A percentile compares a stretch with the other conserved stretches of the same genome.
These are phyloP conservation scores for Timandra comae DNA, from an alignment of 2,888 invertebrate genomes.

Conservation along the genomic window DNA sequence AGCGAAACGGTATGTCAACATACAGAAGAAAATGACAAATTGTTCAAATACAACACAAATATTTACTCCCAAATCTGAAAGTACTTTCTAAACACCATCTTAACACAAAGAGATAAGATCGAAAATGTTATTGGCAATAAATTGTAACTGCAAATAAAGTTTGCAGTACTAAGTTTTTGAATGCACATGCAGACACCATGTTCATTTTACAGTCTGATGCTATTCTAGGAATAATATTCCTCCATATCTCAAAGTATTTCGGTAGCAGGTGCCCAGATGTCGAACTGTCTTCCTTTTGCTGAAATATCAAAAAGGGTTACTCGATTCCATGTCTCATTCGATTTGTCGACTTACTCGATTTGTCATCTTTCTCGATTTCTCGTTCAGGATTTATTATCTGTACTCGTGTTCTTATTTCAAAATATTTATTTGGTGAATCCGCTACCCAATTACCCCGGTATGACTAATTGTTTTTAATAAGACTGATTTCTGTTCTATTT, in stretches of 20 bases:
- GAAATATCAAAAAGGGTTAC: slow-evolving; percentile 18
- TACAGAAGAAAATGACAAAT: slow-evolving; percentile 65
- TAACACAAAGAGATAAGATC: slow-evolving; percentile 22
- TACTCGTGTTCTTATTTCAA: slow-evolving; percentile 16
- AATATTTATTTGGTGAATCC: slow-evolving; percentile 44
- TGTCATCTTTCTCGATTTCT: slow-evolving; percentile 53
- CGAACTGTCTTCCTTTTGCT: slow-evolving; percentile 49
- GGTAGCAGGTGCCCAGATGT: slow-evolving; percentile 73
- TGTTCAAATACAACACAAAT: slow-evolving; percentile 36
- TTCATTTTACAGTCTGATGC: slow-evolving; percentile 75
- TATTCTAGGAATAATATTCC: slow-evolving; percentile 73
- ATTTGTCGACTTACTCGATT: slow-evolving; percentile 46
- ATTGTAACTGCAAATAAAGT: slow-evolving; percentile 23
- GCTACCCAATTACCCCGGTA: slow-evolving; percentile 51
- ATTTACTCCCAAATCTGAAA: slow-evolving; percentile 5
- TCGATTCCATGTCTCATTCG: slow-evolving; percentile 4
- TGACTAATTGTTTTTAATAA: slow-evolving; percentile 58
- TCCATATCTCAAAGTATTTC: slow-evolving; percentile 62
- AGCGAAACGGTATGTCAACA: slow-evolving; percentile 61
- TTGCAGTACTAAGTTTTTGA: slow-evolving; percentile 50
- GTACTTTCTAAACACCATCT: background rate
- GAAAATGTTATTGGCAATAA: slow-evolving; percentile 19
- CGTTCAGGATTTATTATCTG: slow-evolving; percentile 56
- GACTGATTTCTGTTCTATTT: slow-evolving; percentile 34
- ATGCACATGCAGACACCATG: slow-evolving; percentile 65